Percentiles rank a stretch among this genome's conserved stretches.
Evolutionary conservation across 1,140 invertebrate genomes (phyloP).

Genomic region (Temnothorax nylanderi): DNA sequence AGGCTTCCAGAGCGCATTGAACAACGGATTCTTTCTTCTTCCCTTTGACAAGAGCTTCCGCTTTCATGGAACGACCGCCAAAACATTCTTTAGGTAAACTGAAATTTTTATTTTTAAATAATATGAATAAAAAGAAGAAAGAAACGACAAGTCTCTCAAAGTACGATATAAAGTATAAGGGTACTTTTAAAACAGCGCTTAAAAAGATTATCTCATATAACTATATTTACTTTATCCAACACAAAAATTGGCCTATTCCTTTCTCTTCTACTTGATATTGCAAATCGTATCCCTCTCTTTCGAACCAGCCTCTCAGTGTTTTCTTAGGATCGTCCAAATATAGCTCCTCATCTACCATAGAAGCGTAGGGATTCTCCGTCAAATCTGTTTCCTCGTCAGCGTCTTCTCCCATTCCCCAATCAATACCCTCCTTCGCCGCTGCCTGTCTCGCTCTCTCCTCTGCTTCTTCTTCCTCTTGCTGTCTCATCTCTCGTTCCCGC

Average conservation of each 20-base stretch:
- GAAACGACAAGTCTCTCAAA: neutral
- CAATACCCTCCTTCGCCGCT: constrained; percentile 91
- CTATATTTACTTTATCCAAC: constrained; percentile 87
- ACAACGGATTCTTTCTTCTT: constrained; percentile 98
- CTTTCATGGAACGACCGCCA: constrained; percentile 90
- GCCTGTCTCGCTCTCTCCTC: constrained; percentile 86
- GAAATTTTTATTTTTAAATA: constrained; percentile 30
- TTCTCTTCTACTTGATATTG: constrained; percentile 94
- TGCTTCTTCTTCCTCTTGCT: constrained; percentile 84
- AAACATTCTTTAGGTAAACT: constrained; percentile 93
- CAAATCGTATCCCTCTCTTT: constrained; percentile 95
- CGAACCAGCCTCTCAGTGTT: constrained; percentile 97
- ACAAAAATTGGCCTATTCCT: constrained; percentile 92
- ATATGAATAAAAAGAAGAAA: neutral
- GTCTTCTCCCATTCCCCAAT: constrained; percentile 98
- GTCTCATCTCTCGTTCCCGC: constrained; percentile 85
- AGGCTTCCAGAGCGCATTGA: constrained; percentile 97
- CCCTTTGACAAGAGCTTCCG: constrained; percentile 94
- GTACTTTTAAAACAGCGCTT: neutral
- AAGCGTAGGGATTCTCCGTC: constrained; percentile 93
- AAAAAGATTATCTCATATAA: neutral
- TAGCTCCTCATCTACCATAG: constrained; percentile 93
- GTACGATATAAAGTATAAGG: neutral
- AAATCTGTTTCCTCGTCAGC: constrained; percentile 94
- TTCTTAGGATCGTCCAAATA: constrained; percentile 98